Base-by-base conservation (phyloP, 2,113 vertebrate genomes). In the Myiagra hebetior region DNA sequence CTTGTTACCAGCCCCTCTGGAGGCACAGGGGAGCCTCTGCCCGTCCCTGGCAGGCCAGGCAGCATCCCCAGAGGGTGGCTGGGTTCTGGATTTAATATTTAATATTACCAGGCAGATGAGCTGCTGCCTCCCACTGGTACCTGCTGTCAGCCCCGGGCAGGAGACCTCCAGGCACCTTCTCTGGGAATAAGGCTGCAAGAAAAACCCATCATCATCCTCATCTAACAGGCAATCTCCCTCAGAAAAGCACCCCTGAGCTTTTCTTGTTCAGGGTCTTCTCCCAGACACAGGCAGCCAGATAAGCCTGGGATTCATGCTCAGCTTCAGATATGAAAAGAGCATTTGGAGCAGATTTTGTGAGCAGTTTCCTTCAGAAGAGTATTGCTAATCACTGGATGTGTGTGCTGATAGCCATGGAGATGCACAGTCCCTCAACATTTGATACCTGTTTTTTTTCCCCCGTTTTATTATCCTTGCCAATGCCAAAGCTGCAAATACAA, bases 341-440 rank as follows among this genome's bases (percentile, higher is more conserved):
- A 18, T 39, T 88, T 60, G 49, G 22, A 44, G 33, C 28, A 41
- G 53, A 35, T 13, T 22, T 6, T 70, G 60, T 1, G 41, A 75
- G 47, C 12, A 10, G 11, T 33, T 89, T 47, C 70, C 68, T 55
- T 55, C 63, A 11, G 50, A 47, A 39, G 27, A 28, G 11, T 2
- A 7, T 35, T 75, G 4, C 20, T 50, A 3, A 10, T 35, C 42
- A 2, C 44, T 14, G 35, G 46, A 19, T 64, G 10, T 19, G 23
- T 41, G 23, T 39, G 41, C 60, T 16, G 12, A 59, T 16, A 70
- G 67, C 53, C 23, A 5, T 3, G 13, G 59, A 56, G 33, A 62
- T 0, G 0, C 21, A 6, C 33, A 55, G 24, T 22, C 19, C 75
- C 37, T 82, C 3, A 2, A 1, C 22, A 14, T 13, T n/a, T 41